Conservation (phyloP, 2,113 vertebrate genomes). For the Lagopus leucura region DNA sequence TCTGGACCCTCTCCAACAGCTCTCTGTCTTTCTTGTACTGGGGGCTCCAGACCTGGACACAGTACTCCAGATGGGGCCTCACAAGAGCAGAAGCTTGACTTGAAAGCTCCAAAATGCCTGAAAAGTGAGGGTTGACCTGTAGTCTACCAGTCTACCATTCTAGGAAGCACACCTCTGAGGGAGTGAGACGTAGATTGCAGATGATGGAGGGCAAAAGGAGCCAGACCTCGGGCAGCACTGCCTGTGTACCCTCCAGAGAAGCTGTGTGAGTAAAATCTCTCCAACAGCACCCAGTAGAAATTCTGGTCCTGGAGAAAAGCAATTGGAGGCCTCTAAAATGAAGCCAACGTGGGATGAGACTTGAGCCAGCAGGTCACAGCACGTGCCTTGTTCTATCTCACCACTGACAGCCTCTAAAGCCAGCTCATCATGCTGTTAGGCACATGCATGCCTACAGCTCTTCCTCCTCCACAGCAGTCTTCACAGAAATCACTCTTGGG, state of each 20-base stretch:
- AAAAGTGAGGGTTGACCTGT: not conserved
- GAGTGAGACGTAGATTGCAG: not conserved
- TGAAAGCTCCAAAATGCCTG: not conserved
- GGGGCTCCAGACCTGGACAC: no score
- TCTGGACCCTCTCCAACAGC: no score
- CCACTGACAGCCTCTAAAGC: not conserved
- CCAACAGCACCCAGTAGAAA: not conserved
- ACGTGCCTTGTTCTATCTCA: not conserved
- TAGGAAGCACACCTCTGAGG: rapidly evolving
- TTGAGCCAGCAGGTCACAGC: not conserved
- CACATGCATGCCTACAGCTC: not conserved
- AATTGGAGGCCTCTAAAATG: not conserved
- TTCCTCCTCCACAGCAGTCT: not conserved
- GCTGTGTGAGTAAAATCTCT: not conserved
- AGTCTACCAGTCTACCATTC: rapidly evolving
- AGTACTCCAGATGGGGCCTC: no score
- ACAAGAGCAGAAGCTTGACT: no score
- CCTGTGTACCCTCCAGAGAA: not conserved
- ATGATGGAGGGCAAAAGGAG: not conserved
- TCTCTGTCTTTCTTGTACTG: no score
- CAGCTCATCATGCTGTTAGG: not conserved
- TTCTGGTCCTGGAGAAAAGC: not conserved
- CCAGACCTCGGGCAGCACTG: not conserved
- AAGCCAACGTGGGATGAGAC: rapidly evolving
- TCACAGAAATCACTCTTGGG: not conserved